Base-by-base conservation (phyloP, 53 echinoderm and acorn worm genomes). In the Henricia sp. region DNA sequence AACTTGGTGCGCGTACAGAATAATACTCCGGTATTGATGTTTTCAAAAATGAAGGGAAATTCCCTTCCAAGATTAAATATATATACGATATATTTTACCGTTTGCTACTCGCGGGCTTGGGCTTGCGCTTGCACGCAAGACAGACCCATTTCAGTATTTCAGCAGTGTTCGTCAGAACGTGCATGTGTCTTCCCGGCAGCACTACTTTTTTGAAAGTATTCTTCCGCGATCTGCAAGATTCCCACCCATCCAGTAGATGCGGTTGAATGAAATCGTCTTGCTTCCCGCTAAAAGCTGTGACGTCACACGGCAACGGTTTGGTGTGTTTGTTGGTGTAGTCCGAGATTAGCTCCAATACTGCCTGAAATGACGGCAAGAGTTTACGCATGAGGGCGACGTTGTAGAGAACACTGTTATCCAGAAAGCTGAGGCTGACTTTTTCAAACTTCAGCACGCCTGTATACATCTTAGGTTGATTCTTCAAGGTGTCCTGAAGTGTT, bases 211-310 rank as follows among this genome's bases (percentile, higher is more conserved):
- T 66, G 63, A 88, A 92, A 1, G 41, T 69, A 23, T 26, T n/a
- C 23, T 77, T 30, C 27, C 14, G 43, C 17, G 68, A 24, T 20
- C 53, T 83, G 41, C 82, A 71, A 4, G 48, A 12, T 63, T 8
- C 68, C 92, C 92, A 92, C 27, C 50, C 72, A 27, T 85, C 77
- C 8, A 88, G 67, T 17, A 86, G 38, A 4, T 71, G 65, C 10
- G 77, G 88, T 10, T 60, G 48, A 4, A 88, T 52, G 34, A 88
- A 82, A 23, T 48, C 36, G 60, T 92, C 92, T 16, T 66, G 50
- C 37, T 71, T 76, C 50, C 88, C 92, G 4, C 70, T 77, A 54
- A 92, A 85, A 30, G 83, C 66, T 17, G 92, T 92, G 35, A 92
- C 70, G 43, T 69, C 77, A 80, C 85, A 88, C 13, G 30, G 53